phyloP scores from a whole-genome alignment of 1,140 invertebrate genomes.

The Heliconius hewitsoni region DNA sequence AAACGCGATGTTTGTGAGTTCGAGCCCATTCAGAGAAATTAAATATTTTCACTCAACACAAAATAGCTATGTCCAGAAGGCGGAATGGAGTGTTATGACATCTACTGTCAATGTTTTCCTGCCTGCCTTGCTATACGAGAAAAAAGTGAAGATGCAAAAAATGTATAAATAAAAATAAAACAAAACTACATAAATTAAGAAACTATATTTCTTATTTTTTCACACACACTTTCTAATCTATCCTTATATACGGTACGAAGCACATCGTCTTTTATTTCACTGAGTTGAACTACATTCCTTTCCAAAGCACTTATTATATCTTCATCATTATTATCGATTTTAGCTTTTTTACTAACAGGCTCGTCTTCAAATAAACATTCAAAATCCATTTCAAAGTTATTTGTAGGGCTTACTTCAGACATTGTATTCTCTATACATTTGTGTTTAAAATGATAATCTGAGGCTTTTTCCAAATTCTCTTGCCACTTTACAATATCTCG shows the following conservation, averaged over 20 bases:
- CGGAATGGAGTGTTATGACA: no score
- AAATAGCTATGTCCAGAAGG: no score
- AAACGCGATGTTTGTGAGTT: no score
- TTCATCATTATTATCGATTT: slow-evolving; percentile 49
- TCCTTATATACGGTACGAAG: slow-evolving; percentile 44
- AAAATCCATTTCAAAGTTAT: slow-evolving; percentile 61
- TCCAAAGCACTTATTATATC: slow-evolving; percentile 54
- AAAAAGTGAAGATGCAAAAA: not conserved
- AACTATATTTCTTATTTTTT: slow-evolving; percentile 58
- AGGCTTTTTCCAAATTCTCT: slow-evolving; percentile 32
- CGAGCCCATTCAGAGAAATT: no score
- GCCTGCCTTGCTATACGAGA: no score
- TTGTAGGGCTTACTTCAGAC: slow-evolving; percentile 38
- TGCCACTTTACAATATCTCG: slow-evolving; percentile 14
- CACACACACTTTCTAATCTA: slow-evolving; percentile 50
- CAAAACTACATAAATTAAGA: slow-evolving; percentile 33
- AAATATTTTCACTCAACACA: no score
- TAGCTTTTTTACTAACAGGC: slow-evolving; percentile 58
- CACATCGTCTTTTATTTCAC: slow-evolving; percentile 48
- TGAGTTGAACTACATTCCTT: slow-evolving; percentile 44
- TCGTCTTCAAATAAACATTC: slow-evolving; percentile 58
- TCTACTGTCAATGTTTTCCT: no score
- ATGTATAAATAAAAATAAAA: slow-evolving; percentile 30
- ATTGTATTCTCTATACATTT: slow-evolving; percentile 48
- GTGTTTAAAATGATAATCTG: slow-evolving; percentile 43